These are phyloP conservation scores for Xiphias gladius DNA, from an alignment of 2,113 vertebrate species.

Conservation along the genomic window DNA sequence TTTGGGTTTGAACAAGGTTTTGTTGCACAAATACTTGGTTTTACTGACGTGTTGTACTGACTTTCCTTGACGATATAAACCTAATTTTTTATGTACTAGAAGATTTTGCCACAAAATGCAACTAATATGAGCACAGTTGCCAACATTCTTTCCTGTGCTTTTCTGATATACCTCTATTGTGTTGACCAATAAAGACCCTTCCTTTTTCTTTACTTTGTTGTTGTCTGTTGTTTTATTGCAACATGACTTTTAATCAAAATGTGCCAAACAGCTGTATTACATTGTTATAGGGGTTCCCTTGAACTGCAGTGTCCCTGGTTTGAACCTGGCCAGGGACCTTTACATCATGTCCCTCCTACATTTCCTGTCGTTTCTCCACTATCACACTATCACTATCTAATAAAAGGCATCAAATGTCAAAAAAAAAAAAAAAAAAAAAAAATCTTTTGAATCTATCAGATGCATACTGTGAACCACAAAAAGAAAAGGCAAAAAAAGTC, in stretches of 20 bases:
- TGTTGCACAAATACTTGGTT: no score
- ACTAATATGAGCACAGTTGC: not conserved
- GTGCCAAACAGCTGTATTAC: no score
- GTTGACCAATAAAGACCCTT: no score
- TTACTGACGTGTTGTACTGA: no score
- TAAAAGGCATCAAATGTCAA: not conserved
- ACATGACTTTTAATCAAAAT: not conserved
- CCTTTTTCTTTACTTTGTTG: not conserved
- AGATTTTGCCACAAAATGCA: not conserved
- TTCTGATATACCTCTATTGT: not conserved
- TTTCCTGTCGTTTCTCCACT: not conserved
- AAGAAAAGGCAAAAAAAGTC: not conserved
- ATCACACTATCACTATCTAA: not conserved
- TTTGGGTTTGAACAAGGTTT: no score
- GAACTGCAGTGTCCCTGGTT: not conserved
- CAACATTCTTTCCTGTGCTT: not conserved
- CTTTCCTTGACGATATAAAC: no score
- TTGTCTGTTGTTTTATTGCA: not conserved
- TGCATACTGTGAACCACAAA: not conserved
- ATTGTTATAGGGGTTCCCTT: not conserved
- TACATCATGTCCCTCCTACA: no score
- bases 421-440: not conserved
- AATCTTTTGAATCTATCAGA: not conserved
- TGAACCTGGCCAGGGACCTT: not conserved
- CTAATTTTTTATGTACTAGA: no score